These are phyloP conservation scores for Chloroclysta siterata DNA, from an alignment of 2,888 invertebrate genomes.

Conservation along the genomic window DNA sequence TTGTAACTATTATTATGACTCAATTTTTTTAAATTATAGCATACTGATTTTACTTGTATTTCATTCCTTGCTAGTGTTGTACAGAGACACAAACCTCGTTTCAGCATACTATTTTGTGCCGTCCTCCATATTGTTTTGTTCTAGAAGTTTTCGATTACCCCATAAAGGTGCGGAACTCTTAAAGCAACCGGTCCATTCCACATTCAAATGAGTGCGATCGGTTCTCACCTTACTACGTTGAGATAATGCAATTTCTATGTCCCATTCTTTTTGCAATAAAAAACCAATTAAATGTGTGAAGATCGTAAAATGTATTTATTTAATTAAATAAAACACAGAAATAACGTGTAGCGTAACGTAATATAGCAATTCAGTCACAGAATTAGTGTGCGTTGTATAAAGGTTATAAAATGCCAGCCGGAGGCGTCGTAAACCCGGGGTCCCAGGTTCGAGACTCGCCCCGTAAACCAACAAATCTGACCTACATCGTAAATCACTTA, in stretches of 20 bases:
- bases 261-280: conserved; percentile 37
- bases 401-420: conserved; percentile 67
- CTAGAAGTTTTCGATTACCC: neutral
- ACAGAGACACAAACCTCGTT: no score
- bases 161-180: conserved; percentile 22
- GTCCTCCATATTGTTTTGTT: no score
- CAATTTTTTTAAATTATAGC: no score
- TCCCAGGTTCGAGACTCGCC: conserved; percentile 72
- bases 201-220: conserved; percentile 70
- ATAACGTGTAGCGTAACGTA: conserved; percentile 53
- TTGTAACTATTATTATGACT: no score
- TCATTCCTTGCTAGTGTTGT: neutral
- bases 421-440: conserved; percentile 71
- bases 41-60: no score
- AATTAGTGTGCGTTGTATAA: conserved; percentile 61
- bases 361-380: conserved; percentile 52
- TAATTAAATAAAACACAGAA: conserved; percentile 48
- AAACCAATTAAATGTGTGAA: conserved; percentile 57
- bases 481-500: conserved; percentile 83
- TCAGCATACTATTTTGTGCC: no score
- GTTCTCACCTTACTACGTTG: conserved; percentile 54
- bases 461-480: conserved; percentile 84
- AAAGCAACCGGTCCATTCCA: conserved; percentile 62
- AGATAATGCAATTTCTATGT: conserved; percentile 44
- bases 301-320: conserved; percentile 49